Evolutionary conservation across 2,888 invertebrate genomes (phyloP).

Genomic region (Dasysyrphus albostriatus): DNA sequence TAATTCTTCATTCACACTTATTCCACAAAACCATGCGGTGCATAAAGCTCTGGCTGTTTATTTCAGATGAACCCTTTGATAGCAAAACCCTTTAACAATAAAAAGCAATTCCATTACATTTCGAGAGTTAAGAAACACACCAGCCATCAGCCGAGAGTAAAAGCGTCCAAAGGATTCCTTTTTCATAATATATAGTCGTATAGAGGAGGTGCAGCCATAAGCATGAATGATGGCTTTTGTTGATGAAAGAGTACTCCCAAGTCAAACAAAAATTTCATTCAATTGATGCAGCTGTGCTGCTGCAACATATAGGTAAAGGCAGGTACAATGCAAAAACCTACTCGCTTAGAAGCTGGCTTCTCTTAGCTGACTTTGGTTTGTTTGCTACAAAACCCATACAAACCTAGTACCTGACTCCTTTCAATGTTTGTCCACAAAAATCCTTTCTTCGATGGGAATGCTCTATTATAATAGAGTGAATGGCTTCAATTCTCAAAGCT

Average conservation of each 20-base stretch:
- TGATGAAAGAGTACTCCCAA: neutral
- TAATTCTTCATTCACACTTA: slow-evolving; percentile 1
- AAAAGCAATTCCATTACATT: slow-evolving; percentile 21
- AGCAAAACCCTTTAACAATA: neutral
- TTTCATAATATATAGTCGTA: neutral
- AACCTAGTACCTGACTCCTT: neutral
- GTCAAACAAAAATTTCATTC: slow-evolving; percentile 3
- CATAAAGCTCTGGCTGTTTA: neutral
- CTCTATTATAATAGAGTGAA: slow-evolving; percentile 1
- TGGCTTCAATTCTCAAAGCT: slow-evolving; percentile 6
- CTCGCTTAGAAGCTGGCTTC: neutral
- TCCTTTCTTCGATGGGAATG: neutral
- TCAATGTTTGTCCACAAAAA: slow-evolving; percentile 27
- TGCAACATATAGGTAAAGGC: no score
- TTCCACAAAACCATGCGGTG: neutral
- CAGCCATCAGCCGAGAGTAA: neutral
- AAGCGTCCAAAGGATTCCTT: neutral
- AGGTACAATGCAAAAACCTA: neutral
- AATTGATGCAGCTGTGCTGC: neutral
- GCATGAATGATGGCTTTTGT: slow-evolving; percentile 3
- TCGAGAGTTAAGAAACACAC: neutral
- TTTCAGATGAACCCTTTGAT: slow-evolving; percentile 1
- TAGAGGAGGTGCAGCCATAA: neutral
- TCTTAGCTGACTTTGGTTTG: neutral
- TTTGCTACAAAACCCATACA: neutral